A percentile compares a stretch with the other conserved stretches of the same genome.
phyloP scores from a whole-genome alignment of 2,888 invertebrate species.

The Sthenelais limicola region DNA sequence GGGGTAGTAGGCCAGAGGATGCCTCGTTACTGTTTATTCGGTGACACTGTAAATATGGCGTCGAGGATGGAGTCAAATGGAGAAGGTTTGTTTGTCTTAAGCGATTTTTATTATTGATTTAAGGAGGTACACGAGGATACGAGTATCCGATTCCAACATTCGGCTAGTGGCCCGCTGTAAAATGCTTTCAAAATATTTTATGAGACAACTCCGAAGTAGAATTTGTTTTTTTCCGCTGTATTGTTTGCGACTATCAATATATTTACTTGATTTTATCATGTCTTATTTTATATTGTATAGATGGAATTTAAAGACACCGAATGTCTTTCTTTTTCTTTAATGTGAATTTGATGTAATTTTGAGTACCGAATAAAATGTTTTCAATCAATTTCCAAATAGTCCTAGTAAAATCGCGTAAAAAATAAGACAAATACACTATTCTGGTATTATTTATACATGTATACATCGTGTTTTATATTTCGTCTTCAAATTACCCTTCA shows the following conservation, averaged over 20 bases:
- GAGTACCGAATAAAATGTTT: background rate
- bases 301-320: background rate
- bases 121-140: no score
- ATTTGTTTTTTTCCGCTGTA: no score
- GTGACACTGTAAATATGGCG: conserved; percentile 48
- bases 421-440: no score
- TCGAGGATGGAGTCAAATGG: conserved; percentile 47
- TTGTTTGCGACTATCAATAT: no score
- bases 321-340: background rate
- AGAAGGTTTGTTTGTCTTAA: conserved; percentile 42
- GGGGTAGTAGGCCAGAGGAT: conserved; percentile 50
- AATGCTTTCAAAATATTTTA: no score
- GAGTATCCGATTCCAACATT: no score
- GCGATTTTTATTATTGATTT: no score
- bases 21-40: conserved; percentile 49
- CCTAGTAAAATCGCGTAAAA: no score
- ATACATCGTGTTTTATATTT: background rate
- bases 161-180: no score
- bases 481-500: no score
- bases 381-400: no score
- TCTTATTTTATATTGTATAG: background rate
- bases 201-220: no score
- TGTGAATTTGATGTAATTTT: background rate
- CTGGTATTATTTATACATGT: conserved; percentile 6
- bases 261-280: background rate